Conservation (phyloP, 1,140 invertebrate genomes). For the Copidosoma floridanum region DNA sequence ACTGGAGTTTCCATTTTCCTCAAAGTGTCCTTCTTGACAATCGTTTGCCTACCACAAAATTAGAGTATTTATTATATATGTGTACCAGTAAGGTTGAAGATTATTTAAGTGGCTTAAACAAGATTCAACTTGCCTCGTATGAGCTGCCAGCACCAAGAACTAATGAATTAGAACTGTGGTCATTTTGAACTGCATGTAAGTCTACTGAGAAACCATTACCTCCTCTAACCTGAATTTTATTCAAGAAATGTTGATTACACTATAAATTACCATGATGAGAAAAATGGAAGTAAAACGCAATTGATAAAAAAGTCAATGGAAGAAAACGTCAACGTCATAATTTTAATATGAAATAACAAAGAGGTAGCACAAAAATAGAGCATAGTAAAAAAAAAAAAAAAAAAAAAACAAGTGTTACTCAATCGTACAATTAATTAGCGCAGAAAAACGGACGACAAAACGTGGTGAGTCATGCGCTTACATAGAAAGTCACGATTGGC, state of each 20-base stretch:
- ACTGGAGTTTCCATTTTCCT: constrained; percentile 56
- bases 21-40: constrained; percentile 57
- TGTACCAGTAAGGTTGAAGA: background rate
- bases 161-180: constrained; percentile 52
- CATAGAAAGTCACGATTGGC: no score
- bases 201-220: constrained; percentile 51
- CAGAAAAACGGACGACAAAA: no score
- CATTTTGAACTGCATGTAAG: constrained; percentile 54
- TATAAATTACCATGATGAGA: no score
- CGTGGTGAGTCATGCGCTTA: no score
- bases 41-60: constrained; percentile 44
- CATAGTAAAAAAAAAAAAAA: no score
- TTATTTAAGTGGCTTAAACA: background rate
- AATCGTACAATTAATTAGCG: no score
- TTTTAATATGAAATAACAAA: no score
- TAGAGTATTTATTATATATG: constrained; percentile 15
- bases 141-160: constrained; percentile 46
- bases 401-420: no score
- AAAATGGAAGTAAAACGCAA: background rate
- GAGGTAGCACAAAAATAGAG: no score
- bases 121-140: constrained; percentile 46
- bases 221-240: constrained; percentile 50
- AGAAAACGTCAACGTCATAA: no score
- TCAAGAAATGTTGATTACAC: no score
- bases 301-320: no score